These are phyloP conservation scores for Triops cancriformis DNA, from an alignment of 1,140 invertebrate species.

Conservation along the genomic window DNA sequence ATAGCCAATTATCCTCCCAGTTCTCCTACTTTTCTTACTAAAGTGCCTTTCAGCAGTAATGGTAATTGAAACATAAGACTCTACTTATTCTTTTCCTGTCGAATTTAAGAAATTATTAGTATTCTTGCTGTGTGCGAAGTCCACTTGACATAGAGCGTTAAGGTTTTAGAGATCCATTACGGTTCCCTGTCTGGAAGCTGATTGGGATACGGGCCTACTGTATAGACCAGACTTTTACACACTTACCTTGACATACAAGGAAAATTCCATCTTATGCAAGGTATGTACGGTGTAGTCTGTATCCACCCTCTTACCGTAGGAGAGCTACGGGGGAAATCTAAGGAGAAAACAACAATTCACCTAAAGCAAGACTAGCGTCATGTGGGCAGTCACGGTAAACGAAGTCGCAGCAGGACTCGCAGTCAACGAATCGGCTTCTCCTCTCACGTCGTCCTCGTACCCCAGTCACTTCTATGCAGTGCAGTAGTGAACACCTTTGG, in stretches of 20 bases:
- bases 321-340: background rate
- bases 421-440: background rate
- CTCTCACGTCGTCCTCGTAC: background rate
- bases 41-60: no score
- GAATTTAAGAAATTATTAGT: no score
- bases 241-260: background rate
- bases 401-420: background rate
- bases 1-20: no score
- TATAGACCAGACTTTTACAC: no score
- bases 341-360: background rate
- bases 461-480: constrained; percentile 4
- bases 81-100: no score
- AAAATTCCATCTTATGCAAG: background rate
- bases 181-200: no score
- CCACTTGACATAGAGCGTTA: no score
- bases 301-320: background rate
- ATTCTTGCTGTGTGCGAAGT: no score
- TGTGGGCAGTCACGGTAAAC: constrained; percentile 8
- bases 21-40: no score
- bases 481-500: background rate
- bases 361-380: background rate
- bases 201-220: no score
- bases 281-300: background rate
- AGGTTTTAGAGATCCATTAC: no score
- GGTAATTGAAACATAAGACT: no score